Conservation (phyloP, 2,888 invertebrate genomes). For the Galerucella calmariensis region DNA sequence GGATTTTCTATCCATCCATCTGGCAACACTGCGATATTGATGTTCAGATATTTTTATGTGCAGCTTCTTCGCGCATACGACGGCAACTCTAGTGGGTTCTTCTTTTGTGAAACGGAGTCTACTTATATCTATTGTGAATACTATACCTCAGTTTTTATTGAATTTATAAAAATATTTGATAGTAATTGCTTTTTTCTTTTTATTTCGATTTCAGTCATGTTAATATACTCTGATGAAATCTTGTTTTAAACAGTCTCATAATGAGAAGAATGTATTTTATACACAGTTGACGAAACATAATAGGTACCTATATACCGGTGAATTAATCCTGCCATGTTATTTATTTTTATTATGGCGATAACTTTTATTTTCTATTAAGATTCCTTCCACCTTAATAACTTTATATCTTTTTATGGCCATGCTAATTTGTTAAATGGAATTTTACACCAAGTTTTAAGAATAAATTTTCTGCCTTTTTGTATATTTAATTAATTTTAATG, state of each 20-base stretch:
- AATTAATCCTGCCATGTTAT: conserved; percentile 26
- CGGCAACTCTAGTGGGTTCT: no score
- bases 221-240: conserved; percentile 1
- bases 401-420: conserved; percentile 36
- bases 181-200: neutral
- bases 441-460: conserved; percentile 16
- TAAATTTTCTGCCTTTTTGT: conserved; percentile 23
- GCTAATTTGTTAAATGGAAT: conserved; percentile 40
- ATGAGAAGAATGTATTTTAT: conserved; percentile 6
- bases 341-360: conserved; percentile 37
- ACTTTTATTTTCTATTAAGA: conserved; percentile 39
- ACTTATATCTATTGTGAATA: no score
- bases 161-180: no score
- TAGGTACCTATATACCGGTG: no score
- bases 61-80: no score
- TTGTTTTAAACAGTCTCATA: neutral
- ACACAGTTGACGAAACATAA: conserved; percentile 13
- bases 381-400: conserved; percentile 32
- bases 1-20: no score
- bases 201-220: no score
- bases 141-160: no score
- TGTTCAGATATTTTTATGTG: no score
- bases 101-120: no score
- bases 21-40: no score
- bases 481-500: conserved; percentile 15